These are phyloP conservation scores for Charanyca ferruginea DNA, from an alignment of 2,888 invertebrate species.

Conservation along the genomic window DNA sequence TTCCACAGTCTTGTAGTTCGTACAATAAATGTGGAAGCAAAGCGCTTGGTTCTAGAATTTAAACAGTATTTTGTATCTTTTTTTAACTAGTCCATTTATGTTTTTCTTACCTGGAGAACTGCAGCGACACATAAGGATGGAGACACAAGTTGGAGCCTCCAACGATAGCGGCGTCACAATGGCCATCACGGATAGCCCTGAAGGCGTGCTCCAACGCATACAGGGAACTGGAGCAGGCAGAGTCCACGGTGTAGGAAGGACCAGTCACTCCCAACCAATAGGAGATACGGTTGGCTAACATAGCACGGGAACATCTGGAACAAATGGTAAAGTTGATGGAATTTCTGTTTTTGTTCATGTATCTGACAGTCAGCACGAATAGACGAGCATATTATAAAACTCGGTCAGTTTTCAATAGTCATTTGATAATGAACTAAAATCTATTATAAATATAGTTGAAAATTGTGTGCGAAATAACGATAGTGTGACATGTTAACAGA, in stretches of 20 bases:
- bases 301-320: slow-evolving; percentile 95
- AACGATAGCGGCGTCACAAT: slow-evolving; percentile 97
- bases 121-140: slow-evolving; percentile 96
- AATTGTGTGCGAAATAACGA: no score
- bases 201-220: slow-evolving; percentile 96
- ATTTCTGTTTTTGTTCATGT: not conserved
- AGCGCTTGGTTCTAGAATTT: no score
- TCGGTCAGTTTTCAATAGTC: no score
- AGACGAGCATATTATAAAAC: no score
- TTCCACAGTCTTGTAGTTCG: no score
- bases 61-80: no score
- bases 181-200: slow-evolving; percentile 94
- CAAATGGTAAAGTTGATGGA: slow-evolving; percentile 8
- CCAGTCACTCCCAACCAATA: slow-evolving; percentile 97
- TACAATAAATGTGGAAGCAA: no score
- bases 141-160: slow-evolving; percentile 96
- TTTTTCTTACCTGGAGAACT: slow-evolving; percentile 93
- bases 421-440: no score
- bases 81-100: no score
- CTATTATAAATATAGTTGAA: no score
- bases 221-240: slow-evolving; percentile 98
- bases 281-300: slow-evolving; percentile 97
- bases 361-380: no score
- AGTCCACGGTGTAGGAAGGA: slow-evolving; percentile 97
- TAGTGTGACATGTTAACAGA: no score